Evolutionary conservation across 2,113 vertebrate species (phyloP).

Genomic region (Opisthocomus hoazin): DNA sequence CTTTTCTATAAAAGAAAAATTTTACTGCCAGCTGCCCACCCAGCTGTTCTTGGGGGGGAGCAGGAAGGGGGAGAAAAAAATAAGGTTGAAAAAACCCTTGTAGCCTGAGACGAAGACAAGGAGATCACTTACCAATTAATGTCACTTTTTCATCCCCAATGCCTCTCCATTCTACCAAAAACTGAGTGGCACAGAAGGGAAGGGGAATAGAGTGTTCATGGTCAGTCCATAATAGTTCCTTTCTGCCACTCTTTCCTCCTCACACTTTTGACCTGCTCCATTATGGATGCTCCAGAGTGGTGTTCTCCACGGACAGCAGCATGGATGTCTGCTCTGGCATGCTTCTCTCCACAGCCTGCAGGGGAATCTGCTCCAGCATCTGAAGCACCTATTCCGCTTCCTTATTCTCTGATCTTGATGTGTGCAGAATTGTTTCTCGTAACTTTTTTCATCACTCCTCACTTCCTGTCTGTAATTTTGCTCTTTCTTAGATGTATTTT

Average conservation of each 20-base stretch:
- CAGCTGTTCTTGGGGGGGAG: background rate
- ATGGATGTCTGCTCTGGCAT: background rate
- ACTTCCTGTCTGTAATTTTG: background rate
- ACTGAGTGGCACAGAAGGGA: background rate
- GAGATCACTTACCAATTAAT: background rate
- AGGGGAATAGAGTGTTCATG: accelerated
- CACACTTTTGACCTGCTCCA: background rate
- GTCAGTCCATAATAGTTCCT: background rate
- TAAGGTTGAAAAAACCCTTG: accelerated
- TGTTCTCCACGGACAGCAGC: background rate
- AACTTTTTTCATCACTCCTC: background rate
- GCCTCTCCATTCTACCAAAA: background rate
- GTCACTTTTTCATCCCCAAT: background rate
- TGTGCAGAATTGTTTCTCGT: background rate
- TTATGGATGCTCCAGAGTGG: background rate
- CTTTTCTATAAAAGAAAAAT: background rate
- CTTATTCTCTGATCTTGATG: background rate
- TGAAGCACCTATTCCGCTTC: background rate
- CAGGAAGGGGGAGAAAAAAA: background rate
- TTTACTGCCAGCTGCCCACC: background rate
- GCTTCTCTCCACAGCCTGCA: background rate
- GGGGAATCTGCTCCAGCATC: background rate
- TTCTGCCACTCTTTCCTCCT: background rate
- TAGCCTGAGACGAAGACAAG: background rate
- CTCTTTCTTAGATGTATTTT: background rate